A percentile compares a stretch with the other conserved stretches of the same genome.
These are phyloP conservation scores for Acridotheres tristis DNA, from an alignment of 2,797 vertebrate genomes.

Conservation along the genomic window DNA sequence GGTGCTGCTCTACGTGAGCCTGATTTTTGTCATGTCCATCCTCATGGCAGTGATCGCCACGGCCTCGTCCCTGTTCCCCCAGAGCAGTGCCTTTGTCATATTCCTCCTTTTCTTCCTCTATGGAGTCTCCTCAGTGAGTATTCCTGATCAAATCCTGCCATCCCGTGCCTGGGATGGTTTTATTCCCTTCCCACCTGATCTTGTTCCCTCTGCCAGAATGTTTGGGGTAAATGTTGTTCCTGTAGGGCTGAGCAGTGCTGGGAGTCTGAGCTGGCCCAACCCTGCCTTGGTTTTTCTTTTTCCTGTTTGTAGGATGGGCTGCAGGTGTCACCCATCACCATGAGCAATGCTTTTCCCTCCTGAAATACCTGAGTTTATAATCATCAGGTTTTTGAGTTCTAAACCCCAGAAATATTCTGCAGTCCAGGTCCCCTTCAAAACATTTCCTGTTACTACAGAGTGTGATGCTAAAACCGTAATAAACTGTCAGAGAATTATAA, in stretches of 20 bases:
- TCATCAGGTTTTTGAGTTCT: not conserved
- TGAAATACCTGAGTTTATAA: not conserved
- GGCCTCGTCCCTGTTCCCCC: constrained; percentile 89
- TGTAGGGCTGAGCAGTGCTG: not conserved
- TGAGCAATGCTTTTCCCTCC: not conserved
- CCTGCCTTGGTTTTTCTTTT: not conserved
- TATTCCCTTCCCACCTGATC: not conserved
- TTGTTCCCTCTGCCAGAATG: not conserved
- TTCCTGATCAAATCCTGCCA: rapidly evolving
- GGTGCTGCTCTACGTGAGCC: constrained; percentile 90
- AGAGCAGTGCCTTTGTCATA: constrained; percentile 89
- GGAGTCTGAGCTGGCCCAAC: not conserved
- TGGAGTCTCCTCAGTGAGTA: constrained; percentile 94
- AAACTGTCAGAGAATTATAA: not conserved
- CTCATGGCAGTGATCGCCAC: constrained; percentile 95
- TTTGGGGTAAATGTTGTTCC: rapidly evolving
- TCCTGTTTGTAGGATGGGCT: not conserved
- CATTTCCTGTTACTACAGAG: rapidly evolving
- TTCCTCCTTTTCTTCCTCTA: constrained; percentile 95
- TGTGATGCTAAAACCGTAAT: not conserved
- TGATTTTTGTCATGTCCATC: constrained; percentile 92
- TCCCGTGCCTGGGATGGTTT: not conserved
- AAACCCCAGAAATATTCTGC: not conserved
- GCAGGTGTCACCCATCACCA: rapidly evolving
- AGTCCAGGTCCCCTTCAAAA: not conserved